Evolutionary conservation across 2,888 invertebrate genomes (phyloP).

Genomic region (Cyrtodaria siliqua): DNA sequence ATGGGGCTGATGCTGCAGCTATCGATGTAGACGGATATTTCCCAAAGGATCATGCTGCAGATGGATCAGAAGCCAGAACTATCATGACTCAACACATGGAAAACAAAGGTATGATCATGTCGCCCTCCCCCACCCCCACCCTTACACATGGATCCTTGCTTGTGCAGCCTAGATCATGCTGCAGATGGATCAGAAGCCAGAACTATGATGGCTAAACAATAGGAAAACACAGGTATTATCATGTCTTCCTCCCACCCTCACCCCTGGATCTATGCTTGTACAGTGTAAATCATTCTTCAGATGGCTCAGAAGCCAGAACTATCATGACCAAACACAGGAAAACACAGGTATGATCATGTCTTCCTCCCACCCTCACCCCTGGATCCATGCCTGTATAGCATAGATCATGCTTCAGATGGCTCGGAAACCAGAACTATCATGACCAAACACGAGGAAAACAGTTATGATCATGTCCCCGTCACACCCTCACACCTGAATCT

Average conservation of each 20-base stretch:
- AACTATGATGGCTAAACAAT: constrained; percentile 59
- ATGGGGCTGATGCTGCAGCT: constrained; percentile 70
- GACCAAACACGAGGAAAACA: constrained; percentile 58
- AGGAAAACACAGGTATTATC: constrained; percentile 69
- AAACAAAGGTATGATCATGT: constrained; percentile 69
- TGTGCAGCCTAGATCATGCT: constrained; percentile 72
- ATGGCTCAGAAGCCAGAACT: constrained; percentile 64
- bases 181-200: constrained; percentile 66
- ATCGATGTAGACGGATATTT: constrained; percentile 79
- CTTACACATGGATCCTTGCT: too few relatives aligned
- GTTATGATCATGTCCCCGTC: too few relatives aligned
- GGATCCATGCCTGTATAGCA: too few relatives aligned
- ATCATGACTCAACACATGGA: constrained; percentile 63
- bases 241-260: too few relatives aligned
- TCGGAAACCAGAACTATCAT: constrained; percentile 66
- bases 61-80: constrained; percentile 64
- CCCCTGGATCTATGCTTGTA: too few relatives aligned
- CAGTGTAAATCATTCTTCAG: constrained; percentile 70
- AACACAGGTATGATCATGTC: constrained; percentile 70
- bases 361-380: too few relatives aligned
- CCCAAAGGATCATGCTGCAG: constrained; percentile 71
- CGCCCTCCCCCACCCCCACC: too few relatives aligned
- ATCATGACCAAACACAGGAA: constrained; percentile 63
- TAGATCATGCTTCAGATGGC: constrained; percentile 70
- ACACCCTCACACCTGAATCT: too few relatives aligned